Conservation (phyloP, 2,113 vertebrate species). For the Albula goreensis region DNA sequence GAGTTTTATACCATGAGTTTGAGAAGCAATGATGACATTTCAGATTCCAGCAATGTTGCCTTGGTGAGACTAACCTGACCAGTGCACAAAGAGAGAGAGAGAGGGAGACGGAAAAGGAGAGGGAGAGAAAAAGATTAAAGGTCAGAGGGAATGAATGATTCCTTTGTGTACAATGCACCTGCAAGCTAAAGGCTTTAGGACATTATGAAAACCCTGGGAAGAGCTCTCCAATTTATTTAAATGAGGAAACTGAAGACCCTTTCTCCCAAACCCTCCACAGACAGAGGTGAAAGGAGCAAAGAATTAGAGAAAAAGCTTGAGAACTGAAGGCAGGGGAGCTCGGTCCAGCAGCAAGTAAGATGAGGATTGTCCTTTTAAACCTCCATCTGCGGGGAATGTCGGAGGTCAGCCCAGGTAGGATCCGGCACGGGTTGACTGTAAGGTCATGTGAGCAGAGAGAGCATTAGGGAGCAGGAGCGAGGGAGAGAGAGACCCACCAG, state of each 20-base stretch:
- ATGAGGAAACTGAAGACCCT: background rate
- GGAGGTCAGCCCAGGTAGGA: background rate
- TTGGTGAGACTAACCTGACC: background rate
- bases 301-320: background rate
- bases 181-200: background rate
- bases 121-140: background rate
- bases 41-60: background rate
- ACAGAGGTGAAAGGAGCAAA: constrained; percentile 7
- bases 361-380: constrained; percentile 10
- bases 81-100: background rate
- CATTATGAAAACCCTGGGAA: background rate
- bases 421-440: background rate
- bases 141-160: background rate
- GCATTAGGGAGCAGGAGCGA: background rate
- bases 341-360: background rate
- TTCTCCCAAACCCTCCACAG: background rate
- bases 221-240: constrained; percentile 8
- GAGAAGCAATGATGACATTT: background rate
- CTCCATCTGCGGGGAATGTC: background rate
- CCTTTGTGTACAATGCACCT: background rate
- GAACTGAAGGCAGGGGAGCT: background rate
- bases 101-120: background rate
- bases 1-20: background rate
- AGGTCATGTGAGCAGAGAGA: constrained; percentile 5
- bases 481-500: background rate